Evolutionary conservation across 2,113 vertebrate genomes (phyloP).

Genomic region (Triplophysa dalaica): DNA sequence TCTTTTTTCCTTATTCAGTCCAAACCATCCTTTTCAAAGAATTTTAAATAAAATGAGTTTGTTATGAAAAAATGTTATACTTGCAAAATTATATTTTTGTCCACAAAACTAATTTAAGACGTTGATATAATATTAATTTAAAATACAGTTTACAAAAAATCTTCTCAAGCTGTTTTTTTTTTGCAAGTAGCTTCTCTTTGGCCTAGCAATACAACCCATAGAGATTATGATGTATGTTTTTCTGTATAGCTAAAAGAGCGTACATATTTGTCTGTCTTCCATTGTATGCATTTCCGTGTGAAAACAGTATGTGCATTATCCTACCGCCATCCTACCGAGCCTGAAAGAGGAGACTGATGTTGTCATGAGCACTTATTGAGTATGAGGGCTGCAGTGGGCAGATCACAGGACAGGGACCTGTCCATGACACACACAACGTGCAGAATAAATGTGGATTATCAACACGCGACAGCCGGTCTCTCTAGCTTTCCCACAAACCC

Average conservation of each 20-base stretch:
- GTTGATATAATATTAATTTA: too few relatives aligned
- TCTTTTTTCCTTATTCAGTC: too few relatives aligned
- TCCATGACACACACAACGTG: slow-evolving; percentile 21
- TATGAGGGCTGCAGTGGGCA: not conserved
- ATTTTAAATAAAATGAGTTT: too few relatives aligned
- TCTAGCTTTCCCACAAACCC: slow-evolving; percentile 7
- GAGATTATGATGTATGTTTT: slow-evolving; percentile 27
- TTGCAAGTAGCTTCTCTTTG: not conserved
- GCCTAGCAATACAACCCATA: not conserved
- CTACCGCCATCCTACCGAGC: not conserved
- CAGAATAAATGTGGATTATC: slow-evolving; percentile 27
- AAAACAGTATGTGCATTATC: not conserved
- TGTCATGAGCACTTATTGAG: not conserved
- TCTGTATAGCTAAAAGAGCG: slow-evolving; percentile 6
- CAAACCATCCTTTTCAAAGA: too few relatives aligned
- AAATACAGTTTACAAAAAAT: too few relatives aligned
- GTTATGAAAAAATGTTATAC: too few relatives aligned
- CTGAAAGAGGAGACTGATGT: not conserved
- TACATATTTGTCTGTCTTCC: not conserved
- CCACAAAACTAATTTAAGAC: too few relatives aligned
- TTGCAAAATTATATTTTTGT: too few relatives aligned
- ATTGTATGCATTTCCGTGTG: not conserved
- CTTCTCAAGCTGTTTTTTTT: not conserved
- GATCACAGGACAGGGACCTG: slow-evolving; percentile 9
- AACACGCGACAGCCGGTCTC: slow-evolving; percentile 30